Evolutionary conservation across 2,113 vertebrate species (phyloP).

Genomic region (Mus spicilegus): DNA sequence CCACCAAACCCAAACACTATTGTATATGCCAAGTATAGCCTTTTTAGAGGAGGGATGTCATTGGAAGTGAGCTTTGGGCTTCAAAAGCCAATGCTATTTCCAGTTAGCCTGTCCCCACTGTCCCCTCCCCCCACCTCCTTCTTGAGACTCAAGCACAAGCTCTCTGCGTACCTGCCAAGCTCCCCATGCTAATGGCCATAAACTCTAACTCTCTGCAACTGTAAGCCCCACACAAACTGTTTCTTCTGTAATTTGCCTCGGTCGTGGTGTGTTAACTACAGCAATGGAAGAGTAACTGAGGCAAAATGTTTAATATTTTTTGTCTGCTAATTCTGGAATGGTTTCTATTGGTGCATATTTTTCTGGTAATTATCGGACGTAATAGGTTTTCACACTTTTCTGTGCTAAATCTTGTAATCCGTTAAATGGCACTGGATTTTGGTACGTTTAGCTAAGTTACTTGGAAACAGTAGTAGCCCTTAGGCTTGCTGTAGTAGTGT

Average conservation of each 20-base stretch:
- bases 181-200: not conserved
- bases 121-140: too few relatives aligned
- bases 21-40: too few relatives aligned
- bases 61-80: not conserved
- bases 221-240: not conserved
- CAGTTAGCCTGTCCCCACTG: not conserved
- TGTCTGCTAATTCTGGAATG: constrained; percentile 29
- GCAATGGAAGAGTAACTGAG: not conserved
- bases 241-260: not conserved
- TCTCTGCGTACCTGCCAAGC: not conserved
- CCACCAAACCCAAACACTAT: too few relatives aligned
- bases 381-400: not conserved
- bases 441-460: not conserved
- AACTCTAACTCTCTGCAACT: not conserved
- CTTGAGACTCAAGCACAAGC: not conserved
- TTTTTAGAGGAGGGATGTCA: not conserved
- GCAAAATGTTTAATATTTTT: not conserved
- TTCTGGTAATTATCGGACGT: not conserved
- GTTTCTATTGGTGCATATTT: constrained; percentile 35
- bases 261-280: not conserved
- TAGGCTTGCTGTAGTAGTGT: not conserved
- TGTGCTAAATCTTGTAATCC: not conserved
- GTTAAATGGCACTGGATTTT: constrained; percentile 32
- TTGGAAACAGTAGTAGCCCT: not conserved
- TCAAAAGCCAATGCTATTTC: not conserved